These are phyloP conservation scores for Babylonia areolata DNA, from an alignment of 1,140 invertebrate species.

Conservation along the genomic window DNA sequence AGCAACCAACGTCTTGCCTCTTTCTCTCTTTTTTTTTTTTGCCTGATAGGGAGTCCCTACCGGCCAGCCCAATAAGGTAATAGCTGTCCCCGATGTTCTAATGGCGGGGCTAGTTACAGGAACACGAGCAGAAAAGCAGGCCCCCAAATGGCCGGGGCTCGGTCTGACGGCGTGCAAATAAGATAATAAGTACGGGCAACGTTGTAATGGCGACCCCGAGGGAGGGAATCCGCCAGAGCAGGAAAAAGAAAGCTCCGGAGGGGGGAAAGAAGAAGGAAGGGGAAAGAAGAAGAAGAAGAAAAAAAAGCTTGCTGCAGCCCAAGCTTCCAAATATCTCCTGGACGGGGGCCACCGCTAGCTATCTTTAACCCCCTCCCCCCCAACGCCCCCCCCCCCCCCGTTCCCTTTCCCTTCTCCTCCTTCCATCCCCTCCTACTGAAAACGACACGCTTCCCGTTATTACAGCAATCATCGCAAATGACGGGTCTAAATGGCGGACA, in stretches of 20 bases:
- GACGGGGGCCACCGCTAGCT: not conserved
- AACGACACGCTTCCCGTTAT: slow-evolving; percentile 34
- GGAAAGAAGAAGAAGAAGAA: not conserved
- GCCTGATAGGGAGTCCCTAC: not conserved
- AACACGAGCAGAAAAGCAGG: slow-evolving; percentile 31
- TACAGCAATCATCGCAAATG: slow-evolving; percentile 27
- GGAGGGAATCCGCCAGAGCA: no score
- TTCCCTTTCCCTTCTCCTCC: not conserved
- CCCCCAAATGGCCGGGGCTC: not conserved
- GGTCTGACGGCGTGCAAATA: slow-evolving; percentile 33
- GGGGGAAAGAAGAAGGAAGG: not conserved
- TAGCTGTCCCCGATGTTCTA: slow-evolving; percentile 22
- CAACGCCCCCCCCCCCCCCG: not conserved
- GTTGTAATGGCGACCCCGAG: slow-evolving; percentile 23
- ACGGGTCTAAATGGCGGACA: slow-evolving; percentile 27
- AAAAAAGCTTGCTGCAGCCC: not conserved
- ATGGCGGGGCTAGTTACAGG: not conserved
- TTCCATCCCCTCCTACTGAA: not conserved
- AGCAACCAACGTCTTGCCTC: not conserved
- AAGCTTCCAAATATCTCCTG: not conserved
- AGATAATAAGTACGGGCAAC: slow-evolving; percentile 25
- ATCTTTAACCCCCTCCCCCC: not conserved
- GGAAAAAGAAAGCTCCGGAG: no score
- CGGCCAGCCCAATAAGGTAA: slow-evolving; percentile 13
- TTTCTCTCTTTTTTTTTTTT: not conserved